phyloP scores from a whole-genome alignment of 2,113 vertebrate species.

The Cichladusa arquata region DNA sequence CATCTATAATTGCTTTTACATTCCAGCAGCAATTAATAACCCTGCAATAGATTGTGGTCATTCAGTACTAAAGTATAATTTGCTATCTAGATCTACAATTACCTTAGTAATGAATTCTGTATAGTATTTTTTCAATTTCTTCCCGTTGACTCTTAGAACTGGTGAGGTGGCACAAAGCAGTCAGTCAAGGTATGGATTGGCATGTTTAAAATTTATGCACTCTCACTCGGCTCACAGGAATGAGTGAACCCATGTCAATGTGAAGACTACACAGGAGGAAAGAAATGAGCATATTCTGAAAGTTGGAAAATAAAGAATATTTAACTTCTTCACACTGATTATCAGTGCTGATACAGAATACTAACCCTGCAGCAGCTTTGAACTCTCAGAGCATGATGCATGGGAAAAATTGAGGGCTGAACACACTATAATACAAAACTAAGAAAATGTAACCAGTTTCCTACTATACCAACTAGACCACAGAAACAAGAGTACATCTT shows the following conservation, averaged over 20 bases:
- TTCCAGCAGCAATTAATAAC: neutral
- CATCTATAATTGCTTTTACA: neutral
- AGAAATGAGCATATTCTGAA: neutral
- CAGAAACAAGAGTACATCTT: neutral
- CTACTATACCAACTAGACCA: neutral
- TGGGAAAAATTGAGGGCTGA: neutral
- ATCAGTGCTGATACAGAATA: neutral
- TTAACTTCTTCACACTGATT: neutral
- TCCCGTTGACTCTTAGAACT: neutral
- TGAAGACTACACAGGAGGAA: neutral
- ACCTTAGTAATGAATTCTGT: neutral
- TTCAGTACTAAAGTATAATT: neutral
- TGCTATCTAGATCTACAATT: neutral
- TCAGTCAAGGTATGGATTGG: neutral
- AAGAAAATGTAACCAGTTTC: neutral
- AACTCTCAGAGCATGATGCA: neutral
- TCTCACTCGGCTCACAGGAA: neutral
- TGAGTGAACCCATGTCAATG: neutral
- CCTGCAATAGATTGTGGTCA: neutral
- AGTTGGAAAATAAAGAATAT: neutral
- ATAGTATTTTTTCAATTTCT: neutral
- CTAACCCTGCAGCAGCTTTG: neutral
- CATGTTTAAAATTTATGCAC: neutral
- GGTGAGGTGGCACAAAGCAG: neutral
- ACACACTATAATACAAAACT: neutral